phyloP scores from a whole-genome alignment of 2,797 vertebrate species.

The Sebastiscus albofasciatus region DNA sequence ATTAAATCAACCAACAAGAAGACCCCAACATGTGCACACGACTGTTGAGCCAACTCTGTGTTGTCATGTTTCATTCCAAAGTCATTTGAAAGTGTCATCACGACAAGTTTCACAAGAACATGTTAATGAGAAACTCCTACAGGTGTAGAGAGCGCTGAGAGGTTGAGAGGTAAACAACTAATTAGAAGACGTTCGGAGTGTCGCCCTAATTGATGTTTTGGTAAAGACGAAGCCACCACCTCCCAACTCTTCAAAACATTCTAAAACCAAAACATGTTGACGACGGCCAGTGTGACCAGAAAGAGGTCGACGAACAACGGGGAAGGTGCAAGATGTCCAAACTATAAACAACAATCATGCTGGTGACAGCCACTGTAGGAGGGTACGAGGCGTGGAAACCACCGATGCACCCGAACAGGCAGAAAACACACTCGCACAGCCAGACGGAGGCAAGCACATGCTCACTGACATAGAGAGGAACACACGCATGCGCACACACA shows the following conservation, averaged over 20 bases:
- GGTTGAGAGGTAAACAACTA: slow-evolving; percentile 57
- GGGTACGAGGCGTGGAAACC: slow-evolving; percentile 43
- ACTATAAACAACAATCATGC: slow-evolving; percentile 70
- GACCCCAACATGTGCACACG: not conserved
- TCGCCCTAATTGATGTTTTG: slow-evolving; percentile 55
- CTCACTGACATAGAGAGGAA: slow-evolving; percentile 1
- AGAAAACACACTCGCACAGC: slow-evolving; percentile 2
- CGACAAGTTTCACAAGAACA: slow-evolving; percentile 41
- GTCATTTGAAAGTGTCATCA: slow-evolving; percentile 24
- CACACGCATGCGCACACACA: not conserved
- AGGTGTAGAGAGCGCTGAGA: slow-evolving; percentile 37
- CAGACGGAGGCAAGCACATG: slow-evolving; percentile 11
- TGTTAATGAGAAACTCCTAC: slow-evolving; percentile 42
- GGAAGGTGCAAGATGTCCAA: slow-evolving; percentile 68
- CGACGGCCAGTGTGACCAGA: slow-evolving; percentile 26
- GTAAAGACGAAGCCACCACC: slow-evolving; percentile 25
- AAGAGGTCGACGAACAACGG: slow-evolving; percentile 58
- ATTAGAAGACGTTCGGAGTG: slow-evolving; percentile 59
- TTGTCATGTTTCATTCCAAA: slow-evolving; percentile 27
- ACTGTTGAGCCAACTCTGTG: not conserved
- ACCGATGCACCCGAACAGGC: slow-evolving; percentile 49
- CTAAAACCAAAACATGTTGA: slow-evolving; percentile 18
- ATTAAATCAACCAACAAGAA: slow-evolving; percentile 9
- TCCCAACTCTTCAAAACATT: slow-evolving; percentile 44
- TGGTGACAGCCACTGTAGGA: slow-evolving; percentile 52